Base-by-base conservation (phyloP, 2,113 vertebrate species). In the Psittacula cyanocephala region DNA sequence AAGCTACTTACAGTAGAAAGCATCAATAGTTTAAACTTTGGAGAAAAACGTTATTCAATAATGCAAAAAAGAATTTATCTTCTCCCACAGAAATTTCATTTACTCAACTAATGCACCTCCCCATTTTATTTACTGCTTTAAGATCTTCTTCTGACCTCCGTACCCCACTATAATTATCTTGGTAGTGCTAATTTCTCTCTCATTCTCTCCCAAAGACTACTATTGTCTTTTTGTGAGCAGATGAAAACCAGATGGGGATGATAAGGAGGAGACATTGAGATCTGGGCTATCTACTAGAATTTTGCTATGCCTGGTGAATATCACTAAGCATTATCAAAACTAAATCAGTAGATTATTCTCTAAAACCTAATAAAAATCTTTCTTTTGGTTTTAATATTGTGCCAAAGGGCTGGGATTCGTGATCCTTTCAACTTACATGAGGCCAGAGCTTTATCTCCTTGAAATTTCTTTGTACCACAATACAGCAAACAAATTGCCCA, bases 221-320 rank as follows among this genome's bases (percentile, higher is more conserved):
- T 63, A 8, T 57, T 86, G 64, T 81, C 64, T 72, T 63, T 78
- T 39, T 75, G 80, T 17, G 64, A 28, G 15, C 29, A 81, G 41
- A 92, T 88, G 64, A 69, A 86, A 91, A 71, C 14, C 91, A 94
- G 68, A 63, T 78, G 86, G 50, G 39, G 39, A 94, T 60, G 60
- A 50, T 0, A 43, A 31, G 68, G 33, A 35, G 39, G 29, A 83
- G 16, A 53, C 18, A 63, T 4, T 0, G 6, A 60, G 39, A 29
- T 71, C 7, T 67, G 67, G 41, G 20, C 19, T 62, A 10, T 9
- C 80, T 25, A 83, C 60, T 60, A 78, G 50, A 53, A 64, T 71
- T 86, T 59, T 55, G 13, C 41, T 13, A 5, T 70, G 44, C 23
- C 46, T 53, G 25, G 5, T 17, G 50, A 31, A 31, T 18, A 16